Evolutionary conservation across 2,888 invertebrate species (phyloP).

Genomic region (Onchidella celtica): DNA sequence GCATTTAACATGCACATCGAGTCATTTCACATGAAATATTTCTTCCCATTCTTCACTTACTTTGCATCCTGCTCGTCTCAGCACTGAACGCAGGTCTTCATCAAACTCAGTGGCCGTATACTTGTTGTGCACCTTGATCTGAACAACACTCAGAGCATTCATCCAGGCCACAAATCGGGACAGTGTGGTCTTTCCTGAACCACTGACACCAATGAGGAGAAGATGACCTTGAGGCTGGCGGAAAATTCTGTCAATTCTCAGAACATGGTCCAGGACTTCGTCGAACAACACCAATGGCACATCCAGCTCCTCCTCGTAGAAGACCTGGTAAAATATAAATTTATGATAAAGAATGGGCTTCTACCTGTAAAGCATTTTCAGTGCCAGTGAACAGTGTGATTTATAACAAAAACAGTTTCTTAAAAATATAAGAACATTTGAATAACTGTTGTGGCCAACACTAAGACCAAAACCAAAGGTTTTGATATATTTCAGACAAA

Average conservation of each 20-base stretch:
- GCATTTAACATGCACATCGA: too few relatives aligned
- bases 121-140: constrained; percentile 99
- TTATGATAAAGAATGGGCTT: not conserved
- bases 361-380: too few relatives aligned
- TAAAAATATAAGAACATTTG: too few relatives aligned
- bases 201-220: constrained; percentile 98
- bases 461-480: too few relatives aligned
- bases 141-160: constrained; percentile 99
- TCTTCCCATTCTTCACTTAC: constrained; percentile 66
- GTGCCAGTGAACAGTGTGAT: too few relatives aligned
- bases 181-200: constrained; percentile 99
- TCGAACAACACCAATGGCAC: constrained; percentile 99
- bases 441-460: too few relatives aligned
- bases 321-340: constrained; percentile 84
- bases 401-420: too few relatives aligned
- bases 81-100: constrained; percentile 91
- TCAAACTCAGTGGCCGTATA: constrained; percentile 99
- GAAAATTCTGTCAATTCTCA: constrained; percentile 99
- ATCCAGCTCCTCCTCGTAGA: constrained; percentile 99
- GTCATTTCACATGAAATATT: too few relatives aligned
- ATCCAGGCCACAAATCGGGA: constrained; percentile 99
- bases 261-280: constrained; percentile 98
- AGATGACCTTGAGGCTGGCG: constrained; percentile 99
- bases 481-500: too few relatives aligned
- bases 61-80: constrained; percentile 83